Evolutionary conservation across 2,888 invertebrate species (phyloP).

Genomic region (Calameuta pallipes): DNA sequence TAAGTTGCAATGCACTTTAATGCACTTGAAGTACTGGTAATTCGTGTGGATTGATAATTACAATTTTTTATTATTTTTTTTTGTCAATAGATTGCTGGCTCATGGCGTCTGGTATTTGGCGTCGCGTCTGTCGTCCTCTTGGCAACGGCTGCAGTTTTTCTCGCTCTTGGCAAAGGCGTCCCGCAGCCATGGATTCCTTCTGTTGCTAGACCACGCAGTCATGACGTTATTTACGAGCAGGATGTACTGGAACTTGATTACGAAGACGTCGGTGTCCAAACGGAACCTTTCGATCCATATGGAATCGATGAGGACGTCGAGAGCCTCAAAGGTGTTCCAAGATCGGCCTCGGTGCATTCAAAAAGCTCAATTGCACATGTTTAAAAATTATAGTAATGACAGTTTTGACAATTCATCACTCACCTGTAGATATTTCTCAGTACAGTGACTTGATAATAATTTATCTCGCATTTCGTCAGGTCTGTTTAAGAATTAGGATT

Average conservation of each 20-base stretch:
- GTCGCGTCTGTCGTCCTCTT: constrained; percentile 71
- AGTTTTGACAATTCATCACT: neutral
- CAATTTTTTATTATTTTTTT: neutral
- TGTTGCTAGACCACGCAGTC: constrained; percentile 60
- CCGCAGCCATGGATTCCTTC: constrained; percentile 71
- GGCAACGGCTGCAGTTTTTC: constrained; percentile 70
- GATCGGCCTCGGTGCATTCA: constrained; percentile 52
- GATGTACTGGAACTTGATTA: constrained; percentile 60
- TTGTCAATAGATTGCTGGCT: constrained; percentile 69
- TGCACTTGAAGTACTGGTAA: neutral
- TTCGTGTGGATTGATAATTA: neutral
- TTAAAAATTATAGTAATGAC: constrained; percentile 3
- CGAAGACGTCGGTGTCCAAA: constrained; percentile 63
- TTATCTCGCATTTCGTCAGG: neutral
- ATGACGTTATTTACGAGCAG: constrained; percentile 63
- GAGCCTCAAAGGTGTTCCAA: constrained; percentile 47
- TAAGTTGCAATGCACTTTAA: constrained; percentile 48
- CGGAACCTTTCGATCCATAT: constrained; percentile 59
- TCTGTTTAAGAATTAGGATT: neutral
- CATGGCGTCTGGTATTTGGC: constrained; percentile 72
- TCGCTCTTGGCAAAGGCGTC: constrained; percentile 71
- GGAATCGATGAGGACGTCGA: constrained; percentile 37
- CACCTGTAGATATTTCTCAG: neutral
- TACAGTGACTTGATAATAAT: neutral
- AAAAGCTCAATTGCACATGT: constrained; percentile 44